Base-by-base conservation (phyloP, 2,888 invertebrate genomes). In the Leucophora obtusa region DNA sequence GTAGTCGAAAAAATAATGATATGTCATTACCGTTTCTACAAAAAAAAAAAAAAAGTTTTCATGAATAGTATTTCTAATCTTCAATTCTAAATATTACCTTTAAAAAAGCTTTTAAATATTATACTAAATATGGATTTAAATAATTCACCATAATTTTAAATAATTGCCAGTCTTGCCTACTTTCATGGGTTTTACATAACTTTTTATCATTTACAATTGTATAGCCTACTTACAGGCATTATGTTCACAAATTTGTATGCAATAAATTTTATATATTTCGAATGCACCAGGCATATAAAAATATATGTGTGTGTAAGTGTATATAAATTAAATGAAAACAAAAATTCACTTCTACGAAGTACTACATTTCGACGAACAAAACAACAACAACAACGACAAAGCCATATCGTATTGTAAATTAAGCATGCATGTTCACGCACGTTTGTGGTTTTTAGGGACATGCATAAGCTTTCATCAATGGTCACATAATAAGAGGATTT, bases 401-500 rank as follows among this genome's bases (percentile, higher is more conserved):
- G 1, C 56, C 21, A 47, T 54, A 65, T 62, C 54, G 58, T 65
- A 65, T 65, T 76, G 70, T 70, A 70, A 76, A 70, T 76, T 76
- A 70, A 76, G 76, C 65, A 76, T 43, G 70, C 38, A 53, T 71
- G 70, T 76, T 63, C 76, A 71, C 65, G 70, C 58, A 76, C 70
- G 76, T 71, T 65, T 59, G 70, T 17, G 70, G 70, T 65, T 76
- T 76, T 59, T 53, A 58, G 74, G 60, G 51, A 79, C 73, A 79
- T 73, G 69, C 59, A 79, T 65, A 73, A 74, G 71, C 79, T 79
- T 79, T 75, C 71, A 79, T 75, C 79, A 35, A 71, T 79, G 71
- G 66, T 70, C 66, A 38, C 18, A 75, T 68, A 79, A 79, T 79
- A 71, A 79, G 62, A 62, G 75, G 79, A 79, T 79, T 75, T 79